Percentiles rank a stretch among this genome's conserved stretches.
Evolutionary conservation across 2,797 vertebrate genomes (phyloP).

Genomic region (Coluber constrictor): DNA sequence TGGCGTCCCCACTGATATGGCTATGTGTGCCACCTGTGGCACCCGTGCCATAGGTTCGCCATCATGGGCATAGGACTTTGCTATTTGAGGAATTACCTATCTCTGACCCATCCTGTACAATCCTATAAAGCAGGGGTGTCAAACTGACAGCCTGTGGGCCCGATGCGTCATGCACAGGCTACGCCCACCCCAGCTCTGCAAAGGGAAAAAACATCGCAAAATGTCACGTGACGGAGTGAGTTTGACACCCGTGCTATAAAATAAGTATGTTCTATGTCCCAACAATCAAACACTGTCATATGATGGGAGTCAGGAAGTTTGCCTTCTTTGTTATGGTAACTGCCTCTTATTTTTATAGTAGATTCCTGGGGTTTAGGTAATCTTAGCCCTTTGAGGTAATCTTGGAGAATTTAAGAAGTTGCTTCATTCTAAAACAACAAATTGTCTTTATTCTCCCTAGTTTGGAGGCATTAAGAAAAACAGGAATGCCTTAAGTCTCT

Average conservation of each 20-base stretch:
- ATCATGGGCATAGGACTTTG: background rate
- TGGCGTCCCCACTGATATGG: too few relatives aligned
- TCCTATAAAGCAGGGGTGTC: background rate
- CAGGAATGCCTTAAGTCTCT: background rate
- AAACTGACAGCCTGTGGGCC: too few relatives aligned
- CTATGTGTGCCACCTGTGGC: too few relatives aligned
- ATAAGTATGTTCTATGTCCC: background rate
- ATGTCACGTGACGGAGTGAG: too few relatives aligned
- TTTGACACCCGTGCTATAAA: background rate
- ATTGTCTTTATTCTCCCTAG: background rate
- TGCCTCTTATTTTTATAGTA: background rate
- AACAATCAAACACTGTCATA: background rate
- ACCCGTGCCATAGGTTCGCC: too few relatives aligned
- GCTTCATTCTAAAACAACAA: background rate
- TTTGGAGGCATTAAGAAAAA: background rate
- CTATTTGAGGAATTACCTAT: background rate
- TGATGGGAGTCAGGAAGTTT: background rate
- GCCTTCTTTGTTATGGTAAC: background rate
- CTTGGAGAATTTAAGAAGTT: background rate
- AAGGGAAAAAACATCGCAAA: too few relatives aligned
- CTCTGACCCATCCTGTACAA: background rate
- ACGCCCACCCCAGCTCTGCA: too few relatives aligned
- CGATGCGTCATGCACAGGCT: too few relatives aligned
- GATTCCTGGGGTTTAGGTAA: background rate
- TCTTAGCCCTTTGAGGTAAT: background rate